phyloP scores from a whole-genome alignment of 1,140 invertebrate species.

The Papilio polytes region DNA sequence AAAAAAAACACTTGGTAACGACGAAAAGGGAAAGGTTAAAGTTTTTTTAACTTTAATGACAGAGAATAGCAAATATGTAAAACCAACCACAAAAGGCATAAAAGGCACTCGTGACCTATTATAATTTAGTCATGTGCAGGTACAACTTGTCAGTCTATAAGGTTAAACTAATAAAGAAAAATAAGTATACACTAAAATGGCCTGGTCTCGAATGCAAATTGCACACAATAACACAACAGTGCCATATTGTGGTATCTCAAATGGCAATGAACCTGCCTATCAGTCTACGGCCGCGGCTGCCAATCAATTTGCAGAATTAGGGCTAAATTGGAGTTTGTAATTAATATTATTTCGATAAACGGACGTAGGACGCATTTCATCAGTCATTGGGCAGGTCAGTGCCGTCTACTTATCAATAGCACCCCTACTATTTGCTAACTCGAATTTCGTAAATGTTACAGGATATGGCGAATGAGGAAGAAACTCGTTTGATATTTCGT shows the following conservation, averaged over 20 bases:
- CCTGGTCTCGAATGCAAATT: background rate
- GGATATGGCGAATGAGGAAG: background rate
- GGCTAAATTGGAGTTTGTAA: conserved; percentile 37
- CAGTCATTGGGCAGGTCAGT: conserved; percentile 61
- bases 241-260: conserved; percentile 7
- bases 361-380: conserved; percentile 35
- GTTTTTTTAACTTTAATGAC: no score
- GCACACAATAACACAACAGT: background rate
- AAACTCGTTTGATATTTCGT: background rate
- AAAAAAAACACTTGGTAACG: background rate
- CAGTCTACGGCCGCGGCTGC: conserved; percentile 11
- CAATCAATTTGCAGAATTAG: conserved; percentile 39
- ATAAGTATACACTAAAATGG: background rate
- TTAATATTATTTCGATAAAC: conserved; percentile 38
- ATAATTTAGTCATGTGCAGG: no score
- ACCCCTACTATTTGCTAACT: conserved; percentile 23
- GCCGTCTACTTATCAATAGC: conserved; percentile 49
- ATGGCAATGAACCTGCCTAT: conserved; percentile 39
- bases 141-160: no score
- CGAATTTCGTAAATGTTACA: background rate
- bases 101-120: no score
- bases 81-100: no score
- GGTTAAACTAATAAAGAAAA: background rate
- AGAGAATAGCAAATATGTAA: no score
- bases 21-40: no score